A percentile compares a stretch with the other conserved stretches of the same genome.
phyloP scores from a whole-genome alignment of 2,113 vertebrate genomes.

The Chamaetylas fuelleborni region DNA sequence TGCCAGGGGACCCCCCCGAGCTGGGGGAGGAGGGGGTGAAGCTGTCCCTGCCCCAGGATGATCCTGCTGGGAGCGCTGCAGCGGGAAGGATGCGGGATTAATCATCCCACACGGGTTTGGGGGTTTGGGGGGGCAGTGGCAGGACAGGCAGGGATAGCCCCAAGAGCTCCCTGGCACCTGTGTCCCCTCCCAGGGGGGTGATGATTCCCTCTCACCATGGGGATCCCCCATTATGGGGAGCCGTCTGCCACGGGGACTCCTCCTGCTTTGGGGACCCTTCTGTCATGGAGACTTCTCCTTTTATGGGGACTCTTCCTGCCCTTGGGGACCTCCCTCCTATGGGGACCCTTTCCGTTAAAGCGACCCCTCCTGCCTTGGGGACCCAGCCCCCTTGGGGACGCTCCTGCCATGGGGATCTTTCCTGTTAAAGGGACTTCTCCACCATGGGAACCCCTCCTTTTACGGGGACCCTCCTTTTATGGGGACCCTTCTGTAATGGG shows the following conservation, averaged over 20 bases:
- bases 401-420: no score
- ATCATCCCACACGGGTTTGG: background rate
- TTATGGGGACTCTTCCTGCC: no score
- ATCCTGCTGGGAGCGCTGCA: background rate
- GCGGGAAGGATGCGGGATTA: accelerated
- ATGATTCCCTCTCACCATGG: background rate
- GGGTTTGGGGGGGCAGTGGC: background rate
- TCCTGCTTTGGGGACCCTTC: no score
- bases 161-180: background rate
- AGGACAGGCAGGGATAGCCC: background rate
- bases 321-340: no score
- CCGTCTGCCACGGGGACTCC: background rate
- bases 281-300: no score
- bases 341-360: no score
- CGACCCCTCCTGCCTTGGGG: no score
- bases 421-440: no score
- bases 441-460: no score
- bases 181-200: accelerated
- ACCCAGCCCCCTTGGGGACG: no score
- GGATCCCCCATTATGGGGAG: no score
- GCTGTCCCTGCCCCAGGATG: background rate
- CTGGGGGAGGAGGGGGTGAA: accelerated
- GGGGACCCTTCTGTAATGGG: background rate
- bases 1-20: background rate
- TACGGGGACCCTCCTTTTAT: background rate